Evolutionary conservation across 2,113 vertebrate genomes (phyloP), one percentile per base, ranked within the genome.

Genomic region (Rhipidura dahli): DNA sequence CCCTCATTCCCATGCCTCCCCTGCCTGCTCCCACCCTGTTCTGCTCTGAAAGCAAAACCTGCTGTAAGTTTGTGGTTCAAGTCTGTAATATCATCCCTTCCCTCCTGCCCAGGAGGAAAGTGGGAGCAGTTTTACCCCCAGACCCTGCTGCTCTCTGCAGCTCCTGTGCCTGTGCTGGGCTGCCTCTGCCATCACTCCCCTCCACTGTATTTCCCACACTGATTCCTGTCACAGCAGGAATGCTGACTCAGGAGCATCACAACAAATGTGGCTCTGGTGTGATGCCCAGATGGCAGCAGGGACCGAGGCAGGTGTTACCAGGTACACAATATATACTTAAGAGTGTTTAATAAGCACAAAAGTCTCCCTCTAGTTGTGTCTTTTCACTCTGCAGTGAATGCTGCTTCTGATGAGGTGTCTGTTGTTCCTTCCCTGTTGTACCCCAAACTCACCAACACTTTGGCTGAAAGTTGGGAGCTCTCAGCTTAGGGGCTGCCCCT

Each of bases 161-260:
- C 50, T 50, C 15, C 0, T 10, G 42, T 39, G 26, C 44, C 54
- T 15, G 45, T 2, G 4, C 15, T 37, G 44, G 45, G 35, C n/a
- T 35, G 31, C 11, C 60, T 45, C 30, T 65, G 69, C 39, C 6
- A 1, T 13, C 53, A 13, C 3, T 6, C 2, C 12, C 21, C 27
- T 7, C 1, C 40, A 1, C 18, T 0, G 6, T 1, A 2, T 13
- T 19, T 35, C 20, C 47, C 42, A 10, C 6, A 0, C 4, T 4
- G 22, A 15, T 12, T 50, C n/a, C 39, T 51, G 9, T 4, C 3
- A 1, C 35, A 15, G 61, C 68, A 56, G 42, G 7, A 42, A 17
- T 2, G 30, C 23, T 35, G 51, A 2, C 31, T 11, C 31, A 0
- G 10, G 20, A 44, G 8, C n/a, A 27, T 5, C 47, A 4, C 0